phyloP scores from a whole-genome alignment of 2,113 vertebrate genomes.

The Etia nguti region DNA sequence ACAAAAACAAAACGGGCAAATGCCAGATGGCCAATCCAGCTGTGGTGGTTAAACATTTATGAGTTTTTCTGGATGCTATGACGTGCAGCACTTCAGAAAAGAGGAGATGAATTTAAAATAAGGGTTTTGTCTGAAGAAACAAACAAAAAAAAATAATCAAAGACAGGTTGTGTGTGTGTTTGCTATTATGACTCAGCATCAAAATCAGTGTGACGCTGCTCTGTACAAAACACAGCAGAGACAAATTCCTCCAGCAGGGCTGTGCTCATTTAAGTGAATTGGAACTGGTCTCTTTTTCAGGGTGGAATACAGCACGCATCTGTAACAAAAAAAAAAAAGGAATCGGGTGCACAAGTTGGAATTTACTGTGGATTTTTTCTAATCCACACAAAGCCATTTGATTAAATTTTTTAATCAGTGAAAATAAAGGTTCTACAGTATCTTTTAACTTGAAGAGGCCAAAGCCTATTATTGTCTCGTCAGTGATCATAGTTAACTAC shows the following conservation, averaged over 20 bases:
- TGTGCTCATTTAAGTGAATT: background rate
- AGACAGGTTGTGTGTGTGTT: background rate
- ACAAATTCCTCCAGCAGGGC: background rate
- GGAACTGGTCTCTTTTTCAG: background rate
- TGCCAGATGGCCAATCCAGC: no score
- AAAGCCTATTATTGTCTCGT: no score
- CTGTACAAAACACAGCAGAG: background rate
- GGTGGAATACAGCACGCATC: background rate
- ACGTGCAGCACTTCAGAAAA: background rate
- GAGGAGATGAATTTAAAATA: background rate
- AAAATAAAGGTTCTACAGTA: no score
- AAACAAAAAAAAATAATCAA: background rate
- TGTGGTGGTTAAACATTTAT: background rate
- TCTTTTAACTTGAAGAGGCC: no score
- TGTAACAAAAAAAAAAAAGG: background rate
- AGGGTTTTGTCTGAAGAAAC: background rate
- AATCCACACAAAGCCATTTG: no score
- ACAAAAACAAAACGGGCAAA: no score
- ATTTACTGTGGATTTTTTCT: no score
- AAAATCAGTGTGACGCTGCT: background rate
- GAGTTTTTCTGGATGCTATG: background rate
- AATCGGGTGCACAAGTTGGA: no score
- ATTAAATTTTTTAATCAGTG: no score
- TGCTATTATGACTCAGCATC: background rate
- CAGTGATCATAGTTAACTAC: background rate